phyloP scores from a whole-genome alignment of 2,113 vertebrate genomes.

The Melanotaenia duboulayi region DNA sequence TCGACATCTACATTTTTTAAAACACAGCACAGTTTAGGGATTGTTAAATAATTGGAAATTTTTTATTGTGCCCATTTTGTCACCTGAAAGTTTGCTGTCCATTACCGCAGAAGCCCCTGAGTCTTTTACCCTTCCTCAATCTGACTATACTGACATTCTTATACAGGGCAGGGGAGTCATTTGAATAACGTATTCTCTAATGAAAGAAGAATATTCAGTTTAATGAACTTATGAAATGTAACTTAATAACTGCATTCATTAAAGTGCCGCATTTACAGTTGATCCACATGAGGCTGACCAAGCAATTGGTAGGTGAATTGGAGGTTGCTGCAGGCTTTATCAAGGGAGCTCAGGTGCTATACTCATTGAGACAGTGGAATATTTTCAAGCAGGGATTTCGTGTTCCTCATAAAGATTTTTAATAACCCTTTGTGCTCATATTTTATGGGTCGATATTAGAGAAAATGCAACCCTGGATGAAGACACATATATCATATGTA shows the following conservation, averaged over 20 bases:
- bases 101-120: background rate
- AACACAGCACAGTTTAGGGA: too few relatives aligned
- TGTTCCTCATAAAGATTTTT: constrained; percentile 13
- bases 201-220: background rate
- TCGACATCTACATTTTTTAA: too few relatives aligned
- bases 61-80: background rate
- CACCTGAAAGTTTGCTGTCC: background rate
- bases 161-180: background rate
- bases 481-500: constrained; percentile 2
- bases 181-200: background rate
- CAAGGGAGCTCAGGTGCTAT: constrained; percentile 2
- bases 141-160: background rate
- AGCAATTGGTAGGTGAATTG: constrained; percentile 10
- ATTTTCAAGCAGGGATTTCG: constrained; percentile 2
- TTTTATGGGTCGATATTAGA: background rate
- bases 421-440: background rate
- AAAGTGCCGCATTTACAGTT: constrained; percentile 19
- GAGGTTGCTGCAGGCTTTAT: constrained; percentile 23
- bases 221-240: background rate
- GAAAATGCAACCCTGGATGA: constrained; percentile 3
- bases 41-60: too few relatives aligned
- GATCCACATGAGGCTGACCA: background rate
- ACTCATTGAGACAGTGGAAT: constrained; percentile 6
- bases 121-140: background rate
- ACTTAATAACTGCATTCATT: background rate